Conservation (phyloP, 2,113 vertebrate species). For the Amphilophus citrinellus region DNA sequence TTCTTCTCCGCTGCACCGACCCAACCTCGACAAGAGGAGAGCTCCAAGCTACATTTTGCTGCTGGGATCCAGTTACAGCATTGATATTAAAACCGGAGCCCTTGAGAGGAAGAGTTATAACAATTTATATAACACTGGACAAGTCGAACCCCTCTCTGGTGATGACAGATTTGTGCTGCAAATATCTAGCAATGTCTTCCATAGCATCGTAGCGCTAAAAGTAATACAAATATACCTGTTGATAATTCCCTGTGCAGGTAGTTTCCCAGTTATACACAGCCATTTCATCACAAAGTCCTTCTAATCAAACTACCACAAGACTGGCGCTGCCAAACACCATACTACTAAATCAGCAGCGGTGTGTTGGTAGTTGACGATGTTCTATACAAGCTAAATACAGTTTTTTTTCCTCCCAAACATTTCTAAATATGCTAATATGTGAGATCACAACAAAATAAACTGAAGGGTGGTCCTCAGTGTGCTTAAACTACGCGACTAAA, state of each 20-base stretch:
- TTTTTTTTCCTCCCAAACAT: not conserved
- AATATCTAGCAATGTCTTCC: not conserved
- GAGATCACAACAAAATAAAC: not conserved
- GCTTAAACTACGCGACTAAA: slow-evolving; percentile 23
- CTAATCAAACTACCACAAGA: slow-evolving; percentile 14
- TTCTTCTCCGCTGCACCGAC: slow-evolving; percentile 27
- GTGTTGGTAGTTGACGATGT: not conserved
- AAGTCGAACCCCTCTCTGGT: slow-evolving; percentile 3
- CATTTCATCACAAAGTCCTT: slow-evolving; percentile 8
- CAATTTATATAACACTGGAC: slow-evolving; percentile 1
- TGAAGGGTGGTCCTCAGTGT: slow-evolving; percentile 6
- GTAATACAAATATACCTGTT: not conserved
- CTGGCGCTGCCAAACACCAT: slow-evolving; percentile 9
- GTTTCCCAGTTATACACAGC: not conserved
- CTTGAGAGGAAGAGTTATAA: slow-evolving; percentile 37
- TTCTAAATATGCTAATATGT: slow-evolving; percentile 6
- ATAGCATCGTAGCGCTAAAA: not conserved
- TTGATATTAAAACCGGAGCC: slow-evolving; percentile 53
- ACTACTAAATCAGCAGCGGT: not conserved
- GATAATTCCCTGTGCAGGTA: not conserved
- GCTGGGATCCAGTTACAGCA: slow-evolving; percentile 52
- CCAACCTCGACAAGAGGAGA: slow-evolving; percentile 6
- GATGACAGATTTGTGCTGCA: not conserved
- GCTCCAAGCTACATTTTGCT: slow-evolving; percentile 64
- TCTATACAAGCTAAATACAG: not conserved